Evolutionary conservation across 2,113 vertebrate genomes (phyloP), one percentile per base, ranked within the genome.

Genomic region (Otus sunia): DNA sequence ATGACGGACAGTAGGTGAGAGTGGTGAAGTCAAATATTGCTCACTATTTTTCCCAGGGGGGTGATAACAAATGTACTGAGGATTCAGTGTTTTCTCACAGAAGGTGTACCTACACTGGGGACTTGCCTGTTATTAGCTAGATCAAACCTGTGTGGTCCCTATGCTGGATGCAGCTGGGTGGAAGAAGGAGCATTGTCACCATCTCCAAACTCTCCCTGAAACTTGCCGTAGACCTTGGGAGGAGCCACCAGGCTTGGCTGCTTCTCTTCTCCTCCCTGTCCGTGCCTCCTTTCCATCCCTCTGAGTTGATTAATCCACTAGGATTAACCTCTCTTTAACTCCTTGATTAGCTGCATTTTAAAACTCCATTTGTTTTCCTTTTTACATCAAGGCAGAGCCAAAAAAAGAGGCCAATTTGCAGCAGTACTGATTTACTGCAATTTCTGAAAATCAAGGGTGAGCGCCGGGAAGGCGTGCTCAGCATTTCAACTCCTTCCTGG

Each of bases 261-360:
- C 84, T 79, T 17, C 19, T 67, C 29, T 22, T 62, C 47, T 62
- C n/a, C 63, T 76, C 60, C 64, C 26, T 32, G 41, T 29, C 55
- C 1, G 1, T 15, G 12, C 49, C 88, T 73, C 45, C 55, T 53
- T 75, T 80, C 84, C 26, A 4, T 34, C 79, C 52, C 79, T 62
- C 86, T 95, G 7, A 97, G 95, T 10, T 98, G 97, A 98, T 98
- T 97, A 97, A 98, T 98, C 96, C 96, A 94, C 92, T 95, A 97
- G 94, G 97, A 96, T 98, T 98, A 98, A 97, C 97, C 97, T 98
- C 97, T 92, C 95, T 97, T 97, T 98, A 98, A 97, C 98, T 97
- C 95, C 96, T 96, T 98, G 98, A 98, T 98, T 98, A 98, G 97
- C 94, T 97, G 96, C 97, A 97, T 97, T 98, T 98, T 97, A 96